A percentile compares a stretch with the other conserved stretches of the same genome.
phyloP scores from a whole-genome alignment of 1,140 invertebrate genomes.

The Pissodes strobi region DNA sequence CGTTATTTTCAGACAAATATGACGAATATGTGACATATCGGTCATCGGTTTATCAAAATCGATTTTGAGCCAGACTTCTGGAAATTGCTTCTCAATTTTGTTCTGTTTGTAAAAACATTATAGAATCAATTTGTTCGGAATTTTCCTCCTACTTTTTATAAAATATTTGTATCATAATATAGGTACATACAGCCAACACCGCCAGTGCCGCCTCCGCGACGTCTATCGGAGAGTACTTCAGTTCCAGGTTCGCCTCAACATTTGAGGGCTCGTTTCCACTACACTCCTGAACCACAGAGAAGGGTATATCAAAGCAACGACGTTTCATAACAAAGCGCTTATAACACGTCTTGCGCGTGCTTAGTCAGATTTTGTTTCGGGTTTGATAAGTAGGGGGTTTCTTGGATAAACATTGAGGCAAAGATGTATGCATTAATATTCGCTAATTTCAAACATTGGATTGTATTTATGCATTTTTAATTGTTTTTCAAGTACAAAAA shows the following conservation, averaged over 20 bases:
- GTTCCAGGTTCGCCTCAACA: slow-evolving; percentile 73
- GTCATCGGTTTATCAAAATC: no score
- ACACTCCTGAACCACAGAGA: slow-evolving; percentile 73
- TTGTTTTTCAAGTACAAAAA: no score
- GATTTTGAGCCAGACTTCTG: no score
- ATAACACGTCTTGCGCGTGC: slow-evolving; percentile 18
- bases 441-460: background rate
- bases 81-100: no score
- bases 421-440: background rate
- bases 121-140: no score
- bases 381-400: background rate
- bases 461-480: no score
- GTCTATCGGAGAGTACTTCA: slow-evolving; percentile 68
- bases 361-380: slow-evolving; percentile 37
- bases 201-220: slow-evolving; percentile 70
- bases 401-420: slow-evolving; percentile 7
- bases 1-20: no score
- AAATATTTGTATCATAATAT: no score
- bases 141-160: no score
- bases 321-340: slow-evolving; percentile 45
- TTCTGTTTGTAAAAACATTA: no score
- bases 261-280: slow-evolving; percentile 67
- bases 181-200: slow-evolving; percentile 70
- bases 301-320: slow-evolving; percentile 60
- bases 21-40: no score